These are phyloP conservation scores for Typhlichthys eigenmanni DNA, from an alignment of 2,797 vertebrate species.

Conservation along the genomic window DNA sequence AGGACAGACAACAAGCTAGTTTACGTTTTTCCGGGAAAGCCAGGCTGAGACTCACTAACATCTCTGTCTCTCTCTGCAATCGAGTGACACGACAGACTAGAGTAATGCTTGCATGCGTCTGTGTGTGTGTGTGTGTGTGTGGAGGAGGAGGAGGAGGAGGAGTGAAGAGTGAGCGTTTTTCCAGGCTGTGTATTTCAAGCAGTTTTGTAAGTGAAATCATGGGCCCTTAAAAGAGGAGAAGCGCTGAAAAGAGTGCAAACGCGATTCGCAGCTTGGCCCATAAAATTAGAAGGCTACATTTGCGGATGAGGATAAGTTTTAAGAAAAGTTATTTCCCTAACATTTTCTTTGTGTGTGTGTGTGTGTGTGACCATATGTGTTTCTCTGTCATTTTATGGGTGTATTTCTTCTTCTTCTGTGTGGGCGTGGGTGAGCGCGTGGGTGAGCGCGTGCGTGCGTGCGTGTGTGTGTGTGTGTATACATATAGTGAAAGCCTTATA, in stretches of 20 bases:
- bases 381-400: not conserved
- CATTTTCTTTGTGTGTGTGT: constrained; percentile 7
- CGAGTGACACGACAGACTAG: constrained; percentile 22
- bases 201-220: constrained; percentile 33
- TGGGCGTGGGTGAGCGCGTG: not conserved
- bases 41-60: constrained; percentile 12
- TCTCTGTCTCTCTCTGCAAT: constrained; percentile 19
- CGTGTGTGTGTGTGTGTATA: constrained; percentile 5
- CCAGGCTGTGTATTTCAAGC: constrained; percentile 42
- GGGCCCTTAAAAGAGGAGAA: constrained; percentile 21
- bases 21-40: constrained; percentile 37
- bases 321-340: constrained; percentile 22
- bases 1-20: constrained; percentile 36
- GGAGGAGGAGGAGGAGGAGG: not conserved
- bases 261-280: constrained; percentile 23
- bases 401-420: not conserved
- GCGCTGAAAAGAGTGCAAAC: constrained; percentile 35
- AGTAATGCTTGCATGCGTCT: not conserved
- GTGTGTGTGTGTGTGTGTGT: not conserved
- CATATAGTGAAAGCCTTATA: not conserved
- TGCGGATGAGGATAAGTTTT: constrained; percentile 7
- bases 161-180: constrained; percentile 39
- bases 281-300: constrained; percentile 6
- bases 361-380: constrained; percentile 3
- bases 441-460: constrained; percentile 1